Percentiles rank a stretch among this genome's conserved stretches.
phyloP scores from a whole-genome alignment of 2,113 vertebrate species.

The Pyrgilauda ruficollis region DNA sequence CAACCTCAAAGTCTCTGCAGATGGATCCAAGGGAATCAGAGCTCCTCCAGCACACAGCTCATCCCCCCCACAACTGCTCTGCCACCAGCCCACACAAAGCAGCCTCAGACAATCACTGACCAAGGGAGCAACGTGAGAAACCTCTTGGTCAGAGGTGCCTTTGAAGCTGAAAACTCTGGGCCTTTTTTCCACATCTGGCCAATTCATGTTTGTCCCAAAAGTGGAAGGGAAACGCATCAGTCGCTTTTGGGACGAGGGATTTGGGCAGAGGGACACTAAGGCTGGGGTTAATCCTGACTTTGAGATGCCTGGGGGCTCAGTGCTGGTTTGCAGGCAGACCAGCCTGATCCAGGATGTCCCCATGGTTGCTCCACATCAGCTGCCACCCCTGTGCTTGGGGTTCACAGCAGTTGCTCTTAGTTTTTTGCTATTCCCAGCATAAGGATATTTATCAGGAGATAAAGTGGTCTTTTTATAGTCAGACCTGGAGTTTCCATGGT shows the following conservation, averaged over 20 bases:
- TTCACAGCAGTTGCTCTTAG: neutral
- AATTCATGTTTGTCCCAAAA: neutral
- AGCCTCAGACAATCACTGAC: neutral
- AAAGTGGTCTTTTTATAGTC: constrained; percentile 40
- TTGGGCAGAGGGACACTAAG: neutral
- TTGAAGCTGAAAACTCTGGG: neutral
- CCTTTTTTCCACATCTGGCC: neutral
- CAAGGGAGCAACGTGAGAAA: neutral
- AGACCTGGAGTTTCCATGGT: constrained; percentile 46
- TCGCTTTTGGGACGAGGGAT: fast-evolving
- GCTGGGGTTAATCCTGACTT: neutral
- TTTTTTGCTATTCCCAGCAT: constrained; percentile 21
- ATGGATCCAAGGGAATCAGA: neutral
- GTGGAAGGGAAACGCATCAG: fast-evolving
- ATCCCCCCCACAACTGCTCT: neutral
- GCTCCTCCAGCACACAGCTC: neutral
- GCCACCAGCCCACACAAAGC: neutral
- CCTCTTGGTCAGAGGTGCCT: neutral
- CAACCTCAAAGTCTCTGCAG: neutral
- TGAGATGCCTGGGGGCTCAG: neutral
- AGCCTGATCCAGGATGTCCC: neutral
- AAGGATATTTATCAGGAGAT: constrained; percentile 40
- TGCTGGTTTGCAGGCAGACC: neutral
- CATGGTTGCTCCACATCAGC: fast-evolving
- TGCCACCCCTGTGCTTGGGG: neutral